phyloP scores from a whole-genome alignment of 2,797 vertebrate genomes.

The Nyctibius grandis region DNA sequence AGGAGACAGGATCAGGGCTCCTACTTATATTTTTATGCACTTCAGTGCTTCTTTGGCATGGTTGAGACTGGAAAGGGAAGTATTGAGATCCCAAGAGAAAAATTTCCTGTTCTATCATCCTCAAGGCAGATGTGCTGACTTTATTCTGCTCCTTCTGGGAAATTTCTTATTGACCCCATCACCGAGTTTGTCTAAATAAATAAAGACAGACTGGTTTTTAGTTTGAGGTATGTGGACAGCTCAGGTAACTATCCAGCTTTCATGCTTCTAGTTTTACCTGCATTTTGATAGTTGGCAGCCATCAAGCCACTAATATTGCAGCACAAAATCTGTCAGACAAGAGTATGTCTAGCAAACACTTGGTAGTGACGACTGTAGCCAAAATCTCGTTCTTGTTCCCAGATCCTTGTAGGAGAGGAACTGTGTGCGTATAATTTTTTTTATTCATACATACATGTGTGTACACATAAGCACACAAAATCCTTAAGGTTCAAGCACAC shows the following conservation, averaged over 20 bases:
- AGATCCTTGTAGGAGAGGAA: neutral
- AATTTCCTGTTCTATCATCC: neutral
- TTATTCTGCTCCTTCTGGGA: neutral
- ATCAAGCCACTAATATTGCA: neutral
- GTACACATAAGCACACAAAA: neutral
- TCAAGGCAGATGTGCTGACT: neutral
- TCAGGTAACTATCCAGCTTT: neutral
- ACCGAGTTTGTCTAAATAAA: neutral
- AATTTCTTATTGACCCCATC: neutral
- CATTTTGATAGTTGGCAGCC: neutral
- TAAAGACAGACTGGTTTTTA: neutral
- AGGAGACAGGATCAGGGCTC: neutral
- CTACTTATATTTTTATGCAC: neutral
- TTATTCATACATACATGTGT: neutral
- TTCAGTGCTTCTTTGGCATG: neutral
- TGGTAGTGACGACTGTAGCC: neutral
- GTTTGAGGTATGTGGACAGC: neutral
- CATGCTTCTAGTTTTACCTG: neutral
- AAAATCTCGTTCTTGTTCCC: neutral
- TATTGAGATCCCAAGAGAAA: neutral
- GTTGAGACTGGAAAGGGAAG: neutral
- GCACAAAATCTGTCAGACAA: neutral
- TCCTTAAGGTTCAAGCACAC: neutral
- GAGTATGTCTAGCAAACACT: neutral
- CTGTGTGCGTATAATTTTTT: fast-evolving